These are phyloP conservation scores for Leptocoma aspasia DNA, from an alignment of 2,113 vertebrate species.

Conservation along the genomic window DNA sequence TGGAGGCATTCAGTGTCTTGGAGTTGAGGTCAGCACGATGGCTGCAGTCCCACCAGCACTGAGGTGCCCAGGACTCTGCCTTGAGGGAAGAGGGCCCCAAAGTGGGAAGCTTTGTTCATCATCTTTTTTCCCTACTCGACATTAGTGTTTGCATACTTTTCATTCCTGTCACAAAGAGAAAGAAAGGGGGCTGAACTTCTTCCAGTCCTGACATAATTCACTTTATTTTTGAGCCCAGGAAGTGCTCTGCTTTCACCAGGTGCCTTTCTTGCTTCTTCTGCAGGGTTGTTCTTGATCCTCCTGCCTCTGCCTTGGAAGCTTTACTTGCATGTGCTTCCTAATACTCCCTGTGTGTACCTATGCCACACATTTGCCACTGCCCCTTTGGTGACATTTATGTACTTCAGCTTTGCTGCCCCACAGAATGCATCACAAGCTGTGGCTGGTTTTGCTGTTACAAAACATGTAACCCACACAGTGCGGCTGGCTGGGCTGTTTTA, in stretches of 20 bases:
- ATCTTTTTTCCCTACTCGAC: neutral
- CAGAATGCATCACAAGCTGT: neutral
- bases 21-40: neutral
- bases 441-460: neutral
- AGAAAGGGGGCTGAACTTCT: neutral
- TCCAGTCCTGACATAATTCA: neutral
- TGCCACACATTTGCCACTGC: neutral
- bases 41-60: neutral
- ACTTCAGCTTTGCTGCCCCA: neutral
- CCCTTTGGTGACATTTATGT: neutral
- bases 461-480: neutral
- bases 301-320: neutral
- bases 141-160: neutral
- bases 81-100: neutral
- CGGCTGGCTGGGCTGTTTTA: fast-evolving
- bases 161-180: neutral
- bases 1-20: neutral
- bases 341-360: neutral
- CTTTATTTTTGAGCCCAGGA: fast-evolving
- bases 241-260: neutral
- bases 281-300: neutral
- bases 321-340: neutral
- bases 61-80: neutral
- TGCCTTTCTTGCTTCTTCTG: neutral
- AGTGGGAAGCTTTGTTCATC: neutral